phyloP scores from a whole-genome alignment of 2,113 vertebrate genomes.

The Corydoras sp. region DNA sequence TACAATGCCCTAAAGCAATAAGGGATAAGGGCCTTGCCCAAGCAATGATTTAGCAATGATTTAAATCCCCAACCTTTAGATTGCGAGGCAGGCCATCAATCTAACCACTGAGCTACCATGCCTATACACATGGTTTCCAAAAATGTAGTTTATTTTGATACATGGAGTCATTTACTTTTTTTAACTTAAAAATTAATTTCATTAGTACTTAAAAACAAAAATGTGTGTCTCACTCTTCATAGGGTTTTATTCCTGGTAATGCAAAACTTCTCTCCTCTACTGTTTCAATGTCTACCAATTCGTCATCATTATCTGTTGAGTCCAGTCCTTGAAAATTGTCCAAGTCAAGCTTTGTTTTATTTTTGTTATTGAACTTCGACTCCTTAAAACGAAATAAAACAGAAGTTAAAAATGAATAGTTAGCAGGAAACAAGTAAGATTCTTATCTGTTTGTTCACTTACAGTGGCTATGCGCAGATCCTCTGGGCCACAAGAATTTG shows the following conservation, averaged over 20 bases:
- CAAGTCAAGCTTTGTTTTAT: background rate
- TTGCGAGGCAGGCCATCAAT: no score
- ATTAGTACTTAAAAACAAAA: no score
- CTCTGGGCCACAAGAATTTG: constrained; percentile 16
- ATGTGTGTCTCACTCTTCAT: background rate
- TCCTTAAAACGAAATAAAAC: constrained; percentile 9
- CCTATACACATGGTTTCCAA: no score
- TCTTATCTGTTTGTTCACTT: constrained; percentile 6
- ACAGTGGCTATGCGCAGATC: constrained; percentile 19
- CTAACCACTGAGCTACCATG: no score
- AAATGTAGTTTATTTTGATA: no score
- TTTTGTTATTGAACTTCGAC: constrained; percentile 8
- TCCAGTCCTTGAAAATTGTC: background rate
- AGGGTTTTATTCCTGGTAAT: background rate
- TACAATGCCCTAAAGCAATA: no score
- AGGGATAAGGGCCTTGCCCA: no score
- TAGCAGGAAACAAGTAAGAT: background rate
- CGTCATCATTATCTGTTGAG: constrained; percentile 25
- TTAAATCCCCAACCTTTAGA: no score
- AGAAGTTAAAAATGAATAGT: background rate
- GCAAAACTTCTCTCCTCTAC: constrained; percentile 20
- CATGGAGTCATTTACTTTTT: no score
- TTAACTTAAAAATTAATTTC: no score
- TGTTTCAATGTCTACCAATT: constrained; percentile 41
- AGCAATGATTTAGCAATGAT: no score